Percentiles rank a stretch among this genome's conserved stretches.
Conservation (phyloP, 2,113 vertebrate species). For the Sapajus apella region DNA sequence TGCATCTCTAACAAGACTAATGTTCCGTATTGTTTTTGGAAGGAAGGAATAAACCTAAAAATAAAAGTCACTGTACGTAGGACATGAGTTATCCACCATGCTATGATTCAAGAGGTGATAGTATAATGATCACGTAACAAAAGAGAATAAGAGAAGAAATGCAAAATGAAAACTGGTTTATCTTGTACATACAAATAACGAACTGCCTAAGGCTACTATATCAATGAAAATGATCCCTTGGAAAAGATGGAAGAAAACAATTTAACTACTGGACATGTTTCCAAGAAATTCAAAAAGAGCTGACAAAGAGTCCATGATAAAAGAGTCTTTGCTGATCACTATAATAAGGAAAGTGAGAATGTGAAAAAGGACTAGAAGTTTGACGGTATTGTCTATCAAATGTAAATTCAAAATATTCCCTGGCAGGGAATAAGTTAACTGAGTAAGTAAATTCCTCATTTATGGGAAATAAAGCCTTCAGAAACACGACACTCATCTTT, state of each 20-base stretch:
- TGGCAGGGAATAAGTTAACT: not conserved
- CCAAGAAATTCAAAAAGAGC: conserved; percentile 47
- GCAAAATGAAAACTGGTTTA: conserved; percentile 1
- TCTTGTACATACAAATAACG: not conserved
- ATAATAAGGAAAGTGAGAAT: not conserved
- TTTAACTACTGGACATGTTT: not conserved
- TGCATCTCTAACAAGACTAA: not conserved
- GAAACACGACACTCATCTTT: conserved; percentile 34
- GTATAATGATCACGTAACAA: not conserved
- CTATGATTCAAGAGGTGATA: not conserved
- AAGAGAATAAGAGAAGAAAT: not conserved
- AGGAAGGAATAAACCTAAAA: conserved; percentile 22
- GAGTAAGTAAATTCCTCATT: conserved; percentile 1
- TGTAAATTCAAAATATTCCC: conserved; percentile 25
- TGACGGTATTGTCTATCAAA: not conserved
- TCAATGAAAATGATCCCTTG: not conserved
- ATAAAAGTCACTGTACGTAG: conserved; percentile 16
- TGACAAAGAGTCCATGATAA: conserved; percentile 1
- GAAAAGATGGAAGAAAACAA: not conserved
- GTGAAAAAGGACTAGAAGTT: not conserved
- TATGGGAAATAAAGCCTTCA: conserved; percentile 32
- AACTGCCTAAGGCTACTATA: not conserved
- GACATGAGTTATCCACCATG: not conserved
- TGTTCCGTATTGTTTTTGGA: not conserved
- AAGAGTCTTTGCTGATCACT: not conserved